Evolutionary conservation across 2,113 vertebrate species (phyloP).

Genomic region (Lynx canadensis): DNA sequence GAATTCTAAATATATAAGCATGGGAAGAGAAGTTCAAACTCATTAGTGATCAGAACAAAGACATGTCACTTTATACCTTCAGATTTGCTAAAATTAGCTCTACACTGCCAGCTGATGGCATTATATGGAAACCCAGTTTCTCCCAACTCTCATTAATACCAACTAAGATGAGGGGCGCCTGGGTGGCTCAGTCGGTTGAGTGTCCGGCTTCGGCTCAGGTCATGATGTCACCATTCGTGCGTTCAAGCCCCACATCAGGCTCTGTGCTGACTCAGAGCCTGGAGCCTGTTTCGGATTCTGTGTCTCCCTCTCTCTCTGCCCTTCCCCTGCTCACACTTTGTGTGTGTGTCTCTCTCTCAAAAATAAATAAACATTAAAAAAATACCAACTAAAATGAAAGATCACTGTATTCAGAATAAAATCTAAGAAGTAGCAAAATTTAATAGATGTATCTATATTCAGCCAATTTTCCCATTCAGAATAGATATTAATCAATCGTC

Average conservation of each 20-base stretch:
- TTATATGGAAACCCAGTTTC: neutral
- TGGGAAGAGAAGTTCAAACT: neutral
- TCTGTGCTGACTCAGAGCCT: too few relatives aligned
- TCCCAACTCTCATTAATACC: neutral
- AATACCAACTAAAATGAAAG: neutral
- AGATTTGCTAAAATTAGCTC: slow-evolving; percentile 15
- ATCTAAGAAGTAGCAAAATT: neutral
- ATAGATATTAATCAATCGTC: neutral
- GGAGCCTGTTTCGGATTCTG: too few relatives aligned
- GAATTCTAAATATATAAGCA: neutral
- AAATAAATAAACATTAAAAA: too few relatives aligned
- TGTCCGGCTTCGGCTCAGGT: too few relatives aligned
- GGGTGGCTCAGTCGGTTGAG: too few relatives aligned
- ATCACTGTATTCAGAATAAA: neutral
- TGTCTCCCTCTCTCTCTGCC: too few relatives aligned
- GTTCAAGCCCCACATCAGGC: too few relatives aligned
- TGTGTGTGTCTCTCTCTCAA: too few relatives aligned
- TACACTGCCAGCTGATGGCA: neutral
- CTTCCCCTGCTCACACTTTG: too few relatives aligned
- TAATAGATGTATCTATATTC: neutral
- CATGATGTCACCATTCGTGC: too few relatives aligned
- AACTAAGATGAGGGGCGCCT: too few relatives aligned
- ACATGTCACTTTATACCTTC: neutral
- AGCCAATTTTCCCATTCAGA: neutral
- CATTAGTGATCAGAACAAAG: neutral